These are phyloP conservation scores for Mya arenaria DNA, from an alignment of 1,140 invertebrate species.

Conservation along the genomic window DNA sequence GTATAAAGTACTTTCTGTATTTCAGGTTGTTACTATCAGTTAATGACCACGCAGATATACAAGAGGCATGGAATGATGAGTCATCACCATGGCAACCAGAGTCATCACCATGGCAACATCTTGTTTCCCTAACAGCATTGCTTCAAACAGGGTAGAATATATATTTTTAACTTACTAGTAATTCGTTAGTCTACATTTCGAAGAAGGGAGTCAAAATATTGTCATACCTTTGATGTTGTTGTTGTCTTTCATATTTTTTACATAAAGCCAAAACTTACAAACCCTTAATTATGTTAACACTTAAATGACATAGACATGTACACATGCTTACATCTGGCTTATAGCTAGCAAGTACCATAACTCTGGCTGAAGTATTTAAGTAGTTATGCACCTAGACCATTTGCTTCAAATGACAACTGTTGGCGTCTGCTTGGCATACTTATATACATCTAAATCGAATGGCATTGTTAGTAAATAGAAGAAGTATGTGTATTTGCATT, in stretches of 20 bases:
- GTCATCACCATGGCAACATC: neutral
- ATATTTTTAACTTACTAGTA: no score
- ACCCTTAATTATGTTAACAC: no score
- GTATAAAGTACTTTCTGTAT: neutral
- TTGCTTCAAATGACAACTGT: neutral
- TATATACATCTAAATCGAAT: neutral
- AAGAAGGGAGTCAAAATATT: no score
- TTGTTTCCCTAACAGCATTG: neutral
- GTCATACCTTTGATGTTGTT: no score
- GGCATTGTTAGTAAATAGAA: neutral
- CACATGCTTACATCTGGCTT: no score
- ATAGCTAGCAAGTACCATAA: no score
- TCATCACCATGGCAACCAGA: neutral
- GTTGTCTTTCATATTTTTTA: no score
- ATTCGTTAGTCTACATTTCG: no score
- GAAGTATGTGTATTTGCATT: neutral
- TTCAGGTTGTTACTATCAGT: neutral
- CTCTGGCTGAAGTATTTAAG: no score
- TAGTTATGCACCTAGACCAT: neutral
- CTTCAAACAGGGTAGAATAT: neutral
- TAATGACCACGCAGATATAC: neutral
- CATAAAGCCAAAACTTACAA: no score
- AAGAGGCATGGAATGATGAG: neutral
- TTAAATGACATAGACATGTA: no score
- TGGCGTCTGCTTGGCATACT: neutral